Conservation (phyloP, 2,113 vertebrate species). For the Columba livia region DNA sequence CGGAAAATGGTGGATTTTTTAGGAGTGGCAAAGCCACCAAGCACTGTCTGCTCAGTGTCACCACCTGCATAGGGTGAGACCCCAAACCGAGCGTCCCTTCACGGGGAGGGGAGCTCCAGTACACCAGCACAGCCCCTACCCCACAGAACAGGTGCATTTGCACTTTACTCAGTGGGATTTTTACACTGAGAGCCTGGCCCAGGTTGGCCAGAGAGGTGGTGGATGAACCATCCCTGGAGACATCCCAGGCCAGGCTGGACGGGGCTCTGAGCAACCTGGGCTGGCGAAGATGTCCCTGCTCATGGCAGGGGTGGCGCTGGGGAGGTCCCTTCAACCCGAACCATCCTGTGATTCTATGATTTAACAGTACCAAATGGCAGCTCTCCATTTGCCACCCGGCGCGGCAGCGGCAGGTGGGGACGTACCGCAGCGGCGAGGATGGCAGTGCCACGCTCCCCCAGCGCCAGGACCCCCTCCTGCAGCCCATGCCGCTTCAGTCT, state of each 20-base stretch:
- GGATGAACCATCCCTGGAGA: too few species aligned
- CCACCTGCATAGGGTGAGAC: fast-evolving
- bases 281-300: too few species aligned
- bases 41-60: fast-evolving
- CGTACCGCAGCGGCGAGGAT: slow-evolving; percentile 79
- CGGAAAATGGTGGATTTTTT: fast-evolving
- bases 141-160: fast-evolving
- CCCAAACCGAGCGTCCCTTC: fast-evolving
- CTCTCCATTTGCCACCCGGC: fast-evolving
- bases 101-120: neutral
- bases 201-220: too few species aligned
- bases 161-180: fast-evolving
- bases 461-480: slow-evolving; percentile 82
- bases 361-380: fast-evolving
- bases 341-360: too few species aligned
- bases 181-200: too few species aligned
- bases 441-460: slow-evolving; percentile 84
- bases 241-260: too few species aligned
- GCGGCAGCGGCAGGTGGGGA: fast-evolving
- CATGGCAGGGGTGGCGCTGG: too few species aligned
- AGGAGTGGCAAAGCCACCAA: fast-evolving
- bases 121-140: neutral
- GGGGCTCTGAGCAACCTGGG: too few species aligned
- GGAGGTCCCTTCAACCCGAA: too few species aligned
- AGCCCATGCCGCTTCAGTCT: slow-evolving; percentile 81